Conservation (phyloP, 2,113 vertebrate genomes). For the Pheucticus melanocephalus region DNA sequence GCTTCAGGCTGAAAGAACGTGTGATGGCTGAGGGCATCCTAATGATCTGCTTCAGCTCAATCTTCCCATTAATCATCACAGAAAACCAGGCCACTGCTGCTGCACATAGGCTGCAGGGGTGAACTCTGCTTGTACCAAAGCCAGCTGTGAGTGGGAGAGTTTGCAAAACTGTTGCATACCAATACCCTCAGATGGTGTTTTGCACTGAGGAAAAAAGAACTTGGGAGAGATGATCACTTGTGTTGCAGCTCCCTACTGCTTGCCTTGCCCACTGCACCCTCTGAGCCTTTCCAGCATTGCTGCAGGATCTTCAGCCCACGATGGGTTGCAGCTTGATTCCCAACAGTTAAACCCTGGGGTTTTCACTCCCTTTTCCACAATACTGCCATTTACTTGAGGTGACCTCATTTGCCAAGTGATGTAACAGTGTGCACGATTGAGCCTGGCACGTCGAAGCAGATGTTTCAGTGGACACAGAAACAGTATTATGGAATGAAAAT, state of each 20-base stretch:
- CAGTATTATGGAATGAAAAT: constrained; percentile 27
- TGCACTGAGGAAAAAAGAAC: neutral
- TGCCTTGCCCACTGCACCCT: neutral
- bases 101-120: neutral
- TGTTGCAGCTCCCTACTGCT: neutral
- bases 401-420: constrained; percentile 49
- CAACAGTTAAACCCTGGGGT: neutral
- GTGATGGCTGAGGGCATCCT: neutral
- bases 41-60: neutral
- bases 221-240: neutral
- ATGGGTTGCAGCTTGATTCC: neutral
- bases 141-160: neutral
- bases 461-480: constrained; percentile 38
- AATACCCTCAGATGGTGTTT: neutral
- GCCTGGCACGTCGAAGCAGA: constrained; percentile 46
- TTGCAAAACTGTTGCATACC: neutral
- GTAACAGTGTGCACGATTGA: neutral
- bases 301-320: neutral
- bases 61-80: neutral
- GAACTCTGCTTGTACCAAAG: neutral
- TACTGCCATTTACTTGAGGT: constrained; percentile 39
- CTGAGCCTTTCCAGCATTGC: neutral
- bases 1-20: neutral
- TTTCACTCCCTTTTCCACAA: constrained; percentile 25
- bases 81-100: neutral